Base-by-base conservation (phyloP, 2,797 vertebrate genomes). In the Centropyge bicolor region DNA sequence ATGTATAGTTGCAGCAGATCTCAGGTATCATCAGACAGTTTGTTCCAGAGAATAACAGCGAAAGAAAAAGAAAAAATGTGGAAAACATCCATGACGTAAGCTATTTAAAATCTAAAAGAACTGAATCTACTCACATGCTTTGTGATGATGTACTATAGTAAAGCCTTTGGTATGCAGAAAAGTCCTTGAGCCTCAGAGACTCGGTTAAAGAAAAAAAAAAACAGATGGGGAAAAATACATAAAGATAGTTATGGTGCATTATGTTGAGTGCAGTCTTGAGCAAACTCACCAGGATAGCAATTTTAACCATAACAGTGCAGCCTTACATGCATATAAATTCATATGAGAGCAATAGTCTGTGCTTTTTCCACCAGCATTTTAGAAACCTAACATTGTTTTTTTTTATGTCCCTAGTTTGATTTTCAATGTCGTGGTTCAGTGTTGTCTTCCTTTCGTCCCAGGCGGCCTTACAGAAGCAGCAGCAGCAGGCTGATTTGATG, bases 391-490 rank as follows among this genome's bases (percentile, higher is more conserved):
- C 43, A 36, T 54, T 31, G 27, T 38, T 6, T 64, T 68, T 22
- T 13, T 80, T 60, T 31, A 31, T 63, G n/a, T 63, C 11, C 19
- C 1, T 54, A 8, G 19, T 60, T 27, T 70, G 24, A 1, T 40
- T 68, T 68, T 43, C 20, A 19, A 0, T n/a, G 35, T 56, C 9
- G 19, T 67, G 6, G 52, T 38, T 55, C 31, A 0, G 13, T 35
- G 14, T 55, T 9, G 16, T 60, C 49, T 14, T 63, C 22, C 12
- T 71, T 31, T 27, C 1, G 1, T 85, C 84, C 35, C 74, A 99
- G 98, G 98, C 97, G 60, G 97, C 97, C 51, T 93, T 99, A 79
- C 98, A 99, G 94, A 99, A 46, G 41, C 41, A 43, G 45, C 45
- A 46, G 71, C 97, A 97, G 81, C 98, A 98, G 77, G 95, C 96